Percentiles rank a stretch among this genome's conserved stretches.
These are phyloP conservation scores for Syngnathus typhle DNA, from an alignment of 2,113 vertebrate species.

Conservation along the genomic window DNA sequence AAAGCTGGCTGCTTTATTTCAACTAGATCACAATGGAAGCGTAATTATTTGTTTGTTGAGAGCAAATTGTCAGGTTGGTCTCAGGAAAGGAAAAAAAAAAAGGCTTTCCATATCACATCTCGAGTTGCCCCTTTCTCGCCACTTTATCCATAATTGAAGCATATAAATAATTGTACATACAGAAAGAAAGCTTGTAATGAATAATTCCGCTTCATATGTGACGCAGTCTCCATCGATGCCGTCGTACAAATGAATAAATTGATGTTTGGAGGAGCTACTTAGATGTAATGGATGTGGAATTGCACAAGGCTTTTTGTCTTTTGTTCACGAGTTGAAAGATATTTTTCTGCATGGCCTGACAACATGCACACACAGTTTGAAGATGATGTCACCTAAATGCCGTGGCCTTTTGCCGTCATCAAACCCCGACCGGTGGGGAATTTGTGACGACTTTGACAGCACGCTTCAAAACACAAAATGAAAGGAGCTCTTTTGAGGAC, in stretches of 20 bases:
- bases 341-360: slow-evolving; percentile 17
- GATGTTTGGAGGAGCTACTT: slow-evolving; percentile 32
- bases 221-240: slow-evolving; percentile 50
- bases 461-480: neutral
- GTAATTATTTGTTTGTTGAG: slow-evolving; percentile 24
- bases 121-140: slow-evolving; percentile 33
- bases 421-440: neutral
- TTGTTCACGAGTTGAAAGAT: slow-evolving; percentile 20
- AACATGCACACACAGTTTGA: neutral
- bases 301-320: slow-evolving; percentile 16
- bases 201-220: slow-evolving; percentile 58
- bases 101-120: slow-evolving; percentile 32
- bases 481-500: neutral
- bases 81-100: neutral
- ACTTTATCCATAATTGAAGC: slow-evolving; percentile 54
- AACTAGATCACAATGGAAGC: slow-evolving; percentile 8
- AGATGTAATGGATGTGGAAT: slow-evolving; percentile 23
- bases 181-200: slow-evolving; percentile 50
- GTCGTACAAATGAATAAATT: slow-evolving; percentile 55
- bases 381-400: neutral
- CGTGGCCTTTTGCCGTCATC: neutral
- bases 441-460: neutral
- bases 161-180: slow-evolving; percentile 59
- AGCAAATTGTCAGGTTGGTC: slow-evolving; percentile 31
- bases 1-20: slow-evolving; percentile 15